These are phyloP conservation scores for Encarsia formosa DNA, from an alignment of 2,888 invertebrate species.

Conservation along the genomic window DNA sequence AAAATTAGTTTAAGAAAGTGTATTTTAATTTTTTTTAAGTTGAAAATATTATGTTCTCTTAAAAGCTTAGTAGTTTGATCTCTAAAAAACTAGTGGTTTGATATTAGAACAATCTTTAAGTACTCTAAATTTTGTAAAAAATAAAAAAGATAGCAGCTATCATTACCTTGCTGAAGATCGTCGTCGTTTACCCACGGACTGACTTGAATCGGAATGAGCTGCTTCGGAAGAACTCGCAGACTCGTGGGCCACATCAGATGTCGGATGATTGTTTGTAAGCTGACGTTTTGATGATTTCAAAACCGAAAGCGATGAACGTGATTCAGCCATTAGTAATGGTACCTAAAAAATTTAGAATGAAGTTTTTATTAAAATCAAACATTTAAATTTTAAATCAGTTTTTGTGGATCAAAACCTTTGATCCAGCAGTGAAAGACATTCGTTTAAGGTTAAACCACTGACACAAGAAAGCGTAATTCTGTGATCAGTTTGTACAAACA, in stretches of 20 bases:
- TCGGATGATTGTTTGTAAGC: slow-evolving; percentile 53
- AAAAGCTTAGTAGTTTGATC: no score
- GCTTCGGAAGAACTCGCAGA: slow-evolving; percentile 52
- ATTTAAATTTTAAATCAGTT: background rate
- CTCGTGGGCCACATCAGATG: slow-evolving; percentile 51
- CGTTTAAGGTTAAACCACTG: no score
- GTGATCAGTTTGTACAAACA: no score
- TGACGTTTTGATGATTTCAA: slow-evolving; percentile 55
- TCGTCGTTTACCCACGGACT: slow-evolving; percentile 46
- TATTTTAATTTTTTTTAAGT: no score
- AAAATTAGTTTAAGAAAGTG: no score
- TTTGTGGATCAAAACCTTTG: background rate
- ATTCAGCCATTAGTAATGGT: slow-evolving; percentile 54
- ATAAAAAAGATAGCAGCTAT: background rate
- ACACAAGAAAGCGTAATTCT: no score
- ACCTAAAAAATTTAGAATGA: slow-evolving; percentile 39
- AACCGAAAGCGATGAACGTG: slow-evolving; percentile 54
- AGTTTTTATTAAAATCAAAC: background rate
- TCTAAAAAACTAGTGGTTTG: no score
- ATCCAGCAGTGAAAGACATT: no score
- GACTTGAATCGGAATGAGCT: slow-evolving; percentile 56
- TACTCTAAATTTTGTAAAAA: no score
- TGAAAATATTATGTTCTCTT: no score
- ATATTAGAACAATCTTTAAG: no score
- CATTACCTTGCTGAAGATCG: slow-evolving; percentile 31